Evolutionary conservation across 2,113 vertebrate genomes (phyloP).

Genomic region (Hemibates koningsi): DNA sequence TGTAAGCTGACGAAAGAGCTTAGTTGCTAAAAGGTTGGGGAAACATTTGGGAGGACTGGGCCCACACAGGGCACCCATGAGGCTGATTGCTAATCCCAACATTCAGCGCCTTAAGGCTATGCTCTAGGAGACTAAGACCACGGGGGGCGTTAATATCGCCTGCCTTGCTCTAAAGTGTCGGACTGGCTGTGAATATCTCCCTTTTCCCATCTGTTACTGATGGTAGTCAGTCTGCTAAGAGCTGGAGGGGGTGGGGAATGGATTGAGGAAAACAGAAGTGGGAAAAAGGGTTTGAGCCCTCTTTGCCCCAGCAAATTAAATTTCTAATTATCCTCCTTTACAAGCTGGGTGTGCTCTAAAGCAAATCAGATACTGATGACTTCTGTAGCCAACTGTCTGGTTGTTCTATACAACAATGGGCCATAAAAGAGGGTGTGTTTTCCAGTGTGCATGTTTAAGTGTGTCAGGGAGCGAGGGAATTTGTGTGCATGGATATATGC

Average conservation of each 20-base stretch:
- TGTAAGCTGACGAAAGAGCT: conserved; percentile 8
- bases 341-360: conserved; percentile 37
- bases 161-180: conserved; percentile 30
- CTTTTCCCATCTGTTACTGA: conserved; percentile 60
- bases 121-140: conserved; percentile 14
- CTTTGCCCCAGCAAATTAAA: conserved; percentile 49
- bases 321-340: conserved; percentile 61
- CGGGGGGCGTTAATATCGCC: conserved; percentile 52
- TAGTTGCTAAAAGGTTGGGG: conserved; percentile 5
- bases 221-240: conserved; percentile 3
- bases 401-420: conserved; percentile 42
- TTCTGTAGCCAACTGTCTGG: conserved; percentile 53
- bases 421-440: conserved; percentile 37
- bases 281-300: conserved; percentile 16
- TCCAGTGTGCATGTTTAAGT: not conserved
- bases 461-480: conserved; percentile 10
- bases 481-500: not conserved
- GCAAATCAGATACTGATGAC: conserved; percentile 52
- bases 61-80: not conserved
- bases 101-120: conserved; percentile 20
- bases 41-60: not conserved
- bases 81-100: conserved; percentile 34
- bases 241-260: not conserved
- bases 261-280: not conserved
- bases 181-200: conserved; percentile 60